Evolutionary conservation across 2,797 vertebrate species (phyloP), one percentile per base, ranked within the genome.

Genomic region (Dromococcyx pavoninus): DNA sequence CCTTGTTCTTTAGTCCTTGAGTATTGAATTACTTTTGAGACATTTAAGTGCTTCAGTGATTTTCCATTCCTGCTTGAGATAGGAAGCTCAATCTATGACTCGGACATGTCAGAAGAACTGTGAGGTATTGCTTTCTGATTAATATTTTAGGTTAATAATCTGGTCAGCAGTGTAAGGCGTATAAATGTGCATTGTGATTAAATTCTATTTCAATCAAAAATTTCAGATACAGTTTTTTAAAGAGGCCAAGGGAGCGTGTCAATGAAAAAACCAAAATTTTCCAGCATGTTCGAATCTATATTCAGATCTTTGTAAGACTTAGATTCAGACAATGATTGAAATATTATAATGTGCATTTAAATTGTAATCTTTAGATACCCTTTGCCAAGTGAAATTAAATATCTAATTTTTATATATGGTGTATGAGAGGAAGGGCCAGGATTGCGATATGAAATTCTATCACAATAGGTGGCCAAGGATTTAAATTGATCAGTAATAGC

Each of bases 61-160:
- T 87, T 92, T 93, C 50, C 15, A 10, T 72, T 67, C 50, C 41
- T 92, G 13, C 32, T 71, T 83, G 41, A 80, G 37, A 37, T 25
- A 65, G 64, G 39, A 91, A 25, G 11, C 57, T 95, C 46, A 37
- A 0, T 85, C 30, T 86, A 51, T 37, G 43, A 54, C 21, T 86
- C 41, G 51, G 48, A n/a, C 15, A 17, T 67, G 61, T 86, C 73
- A 65, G 33, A 62, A 85, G 70, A 88, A 50, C 44, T 79, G 23
- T 28, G 75, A 92, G n/a, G 9, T 89, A 89, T 74, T 94, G 33
- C 82, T 91, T 91, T 86, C 65, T 88, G 69, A 77, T 91, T 91
- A 89, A 74, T 95, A 86, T 88, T 96, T 96, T 92, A 83, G 44
- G 54, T 69, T 95, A 92, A 92, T 92, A 89, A 95, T 92, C 61